Conservation (phyloP, 2,888 invertebrate species). For the Acanthosepion pharaonis region DNA sequence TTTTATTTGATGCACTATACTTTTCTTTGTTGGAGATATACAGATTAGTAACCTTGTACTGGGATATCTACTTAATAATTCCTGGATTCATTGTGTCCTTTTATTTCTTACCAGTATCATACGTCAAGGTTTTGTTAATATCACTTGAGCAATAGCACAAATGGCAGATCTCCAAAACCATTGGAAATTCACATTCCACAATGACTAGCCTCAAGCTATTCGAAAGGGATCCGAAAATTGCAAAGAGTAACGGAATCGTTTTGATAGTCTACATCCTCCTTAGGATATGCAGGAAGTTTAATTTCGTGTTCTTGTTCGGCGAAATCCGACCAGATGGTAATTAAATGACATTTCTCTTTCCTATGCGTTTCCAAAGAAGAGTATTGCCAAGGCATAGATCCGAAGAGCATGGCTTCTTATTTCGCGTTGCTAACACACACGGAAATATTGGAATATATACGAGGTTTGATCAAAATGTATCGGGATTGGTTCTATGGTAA, state of each 20-base stretch:
- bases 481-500: too few relatives aligned
- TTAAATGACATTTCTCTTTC: neutral
- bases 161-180: neutral
- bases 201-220: neutral
- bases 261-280: neutral
- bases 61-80: neutral
- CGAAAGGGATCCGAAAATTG: neutral
- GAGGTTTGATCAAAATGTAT: too few relatives aligned
- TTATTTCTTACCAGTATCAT: neutral
- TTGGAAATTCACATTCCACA: neutral
- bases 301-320: neutral
- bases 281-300: neutral
- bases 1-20: too few relatives aligned
- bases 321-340: neutral
- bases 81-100: neutral
- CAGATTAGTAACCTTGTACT: neutral
- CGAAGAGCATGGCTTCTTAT: too few relatives aligned
- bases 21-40: too few relatives aligned
- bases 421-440: too few relatives aligned
- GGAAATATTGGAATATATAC: too few relatives aligned
- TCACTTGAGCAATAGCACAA: neutral
- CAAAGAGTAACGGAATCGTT: neutral
- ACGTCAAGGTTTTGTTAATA: neutral
- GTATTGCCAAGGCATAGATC: too few relatives aligned
- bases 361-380: neutral